phyloP scores from a whole-genome alignment of 1,140 invertebrate species.

The Luehdorfia chinensis region DNA sequence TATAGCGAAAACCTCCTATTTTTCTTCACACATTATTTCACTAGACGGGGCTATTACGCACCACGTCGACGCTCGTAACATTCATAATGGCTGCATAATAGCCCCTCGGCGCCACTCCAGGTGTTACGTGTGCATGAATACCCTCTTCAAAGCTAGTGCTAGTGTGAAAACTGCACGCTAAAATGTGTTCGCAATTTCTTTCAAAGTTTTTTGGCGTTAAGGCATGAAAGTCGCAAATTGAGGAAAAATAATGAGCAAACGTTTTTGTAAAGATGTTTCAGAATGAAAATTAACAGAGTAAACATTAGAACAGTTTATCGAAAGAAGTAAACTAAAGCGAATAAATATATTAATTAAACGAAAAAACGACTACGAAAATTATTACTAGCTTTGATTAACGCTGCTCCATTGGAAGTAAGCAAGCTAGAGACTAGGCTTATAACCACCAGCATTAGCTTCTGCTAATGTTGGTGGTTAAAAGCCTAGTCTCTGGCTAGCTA shows the following conservation, averaged over 20 bases:
- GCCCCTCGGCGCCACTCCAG: slow-evolving; percentile 47
- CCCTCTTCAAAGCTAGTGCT: slow-evolving; percentile 37
- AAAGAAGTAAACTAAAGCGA: too few species aligned
- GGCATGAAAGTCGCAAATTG: slow-evolving; percentile 4
- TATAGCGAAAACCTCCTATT: slow-evolving; percentile 13
- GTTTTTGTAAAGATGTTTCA: not conserved
- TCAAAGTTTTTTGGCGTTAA: slow-evolving; percentile 5
- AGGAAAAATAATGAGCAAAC: slow-evolving; percentile 12
- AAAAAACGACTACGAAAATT: too few species aligned
- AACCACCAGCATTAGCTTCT: too few species aligned
- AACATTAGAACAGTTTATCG: too few species aligned
- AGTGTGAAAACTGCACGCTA: slow-evolving; percentile 36
- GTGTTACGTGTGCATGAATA: slow-evolving; percentile 61
- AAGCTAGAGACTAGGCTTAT: too few species aligned
- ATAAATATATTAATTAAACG: too few species aligned
- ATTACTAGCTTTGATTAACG: too few species aligned
- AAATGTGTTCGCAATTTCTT: slow-evolving; percentile 14
- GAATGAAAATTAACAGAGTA: not conserved
- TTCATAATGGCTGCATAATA: slow-evolving; percentile 51
- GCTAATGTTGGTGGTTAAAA: too few species aligned
- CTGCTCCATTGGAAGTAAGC: too few species aligned
- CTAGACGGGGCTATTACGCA: slow-evolving; percentile 41
- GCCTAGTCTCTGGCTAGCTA: not conserved
- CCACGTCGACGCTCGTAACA: slow-evolving; percentile 24
- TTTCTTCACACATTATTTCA: slow-evolving; percentile 41